Base-by-base conservation (phyloP, 2,888 invertebrate species). In the Lithophane socia region DNA sequence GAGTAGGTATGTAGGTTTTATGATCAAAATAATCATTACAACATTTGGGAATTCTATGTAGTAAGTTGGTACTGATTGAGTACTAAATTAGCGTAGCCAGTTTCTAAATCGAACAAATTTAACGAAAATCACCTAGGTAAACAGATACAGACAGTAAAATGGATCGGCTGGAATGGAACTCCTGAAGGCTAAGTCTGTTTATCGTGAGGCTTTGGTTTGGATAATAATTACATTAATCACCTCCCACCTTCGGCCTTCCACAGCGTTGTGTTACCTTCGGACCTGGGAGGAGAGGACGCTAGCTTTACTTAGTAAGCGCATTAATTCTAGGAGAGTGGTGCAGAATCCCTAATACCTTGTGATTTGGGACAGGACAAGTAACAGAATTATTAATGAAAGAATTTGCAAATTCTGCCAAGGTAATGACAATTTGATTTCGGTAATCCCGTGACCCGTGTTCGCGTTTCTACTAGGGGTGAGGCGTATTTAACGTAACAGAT, bases 221-320 rank as follows among this genome's bases (percentile, higher is more conserved):
- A 77, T 77, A 83, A 69, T 65, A 65, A 83, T 77, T 65, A 69
- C 77, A 80, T 60, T 58, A 70, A 83, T 70, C 78, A 66, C 67
- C 18, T 64, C 44, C 29, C 54, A 42, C 61, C 42, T 56, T 37
- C n/a, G 1, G 42, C 42, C 37, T 37, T 37, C 24, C 8, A 29
- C 24, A 16, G 65, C 52, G 9, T 83, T 37, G 29, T 24, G 60
- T 60, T 80, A 49, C 54, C 29, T 29, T 29, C 49, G 10, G 44
- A 47, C 29, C 16, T 21, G 12, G 12, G 44, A 16, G 21, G 21
- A 24, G 21, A 24, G 13, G n/a, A 29, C 52, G 29, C 42, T 52
- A n/a, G 44, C 42, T n/a, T 21, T 18, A 18, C 42, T 58, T 24
- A 58, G 69, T 29, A 18, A 16, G 16, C 29, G 52, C 70, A 77